Evolutionary conservation across 2,888 invertebrate species (phyloP).

Genomic region (Dynastes maya): DNA sequence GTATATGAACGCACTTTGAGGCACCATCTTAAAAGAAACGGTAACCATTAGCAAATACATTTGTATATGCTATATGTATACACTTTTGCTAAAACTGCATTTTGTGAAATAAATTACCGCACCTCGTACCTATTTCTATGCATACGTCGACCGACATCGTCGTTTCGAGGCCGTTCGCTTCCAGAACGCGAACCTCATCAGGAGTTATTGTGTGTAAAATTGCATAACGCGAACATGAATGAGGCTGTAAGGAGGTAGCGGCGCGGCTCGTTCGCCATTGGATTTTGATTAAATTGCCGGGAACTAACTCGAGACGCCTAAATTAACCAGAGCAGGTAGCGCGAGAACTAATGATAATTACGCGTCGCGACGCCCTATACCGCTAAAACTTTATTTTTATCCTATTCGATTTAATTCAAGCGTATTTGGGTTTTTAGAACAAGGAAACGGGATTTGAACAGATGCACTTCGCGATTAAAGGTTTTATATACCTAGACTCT

Average conservation of each 20-base stretch:
- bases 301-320: slow-evolving; percentile 25
- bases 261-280: background rate
- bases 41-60: too few species aligned
- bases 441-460: background rate
- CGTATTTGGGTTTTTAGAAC: background rate
- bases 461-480: too few species aligned
- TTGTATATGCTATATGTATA: too few species aligned
- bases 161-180: background rate
- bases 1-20: too few species aligned
- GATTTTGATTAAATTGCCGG: slow-evolving; percentile 20
- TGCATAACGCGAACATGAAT: slow-evolving; percentile 24
- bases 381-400: slow-evolving; percentile 4
- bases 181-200: slow-evolving; percentile 20
- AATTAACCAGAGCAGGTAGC: slow-evolving; percentile 12
- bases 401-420: background rate
- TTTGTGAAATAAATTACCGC: too few species aligned
- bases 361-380: background rate
- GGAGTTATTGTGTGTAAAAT: slow-evolving; percentile 31
- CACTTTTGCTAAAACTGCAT: too few species aligned
- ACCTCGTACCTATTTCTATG: too few species aligned
- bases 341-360: slow-evolving; percentile 15
- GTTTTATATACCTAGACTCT: too few species aligned
- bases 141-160: background rate
- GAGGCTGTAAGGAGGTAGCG: background rate
- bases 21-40: too few species aligned